Evolutionary conservation across 2,888 invertebrate genomes (phyloP), one percentile per base, ranked within the genome.

Genomic region (Acanthosoma haemorrhoidale): DNA sequence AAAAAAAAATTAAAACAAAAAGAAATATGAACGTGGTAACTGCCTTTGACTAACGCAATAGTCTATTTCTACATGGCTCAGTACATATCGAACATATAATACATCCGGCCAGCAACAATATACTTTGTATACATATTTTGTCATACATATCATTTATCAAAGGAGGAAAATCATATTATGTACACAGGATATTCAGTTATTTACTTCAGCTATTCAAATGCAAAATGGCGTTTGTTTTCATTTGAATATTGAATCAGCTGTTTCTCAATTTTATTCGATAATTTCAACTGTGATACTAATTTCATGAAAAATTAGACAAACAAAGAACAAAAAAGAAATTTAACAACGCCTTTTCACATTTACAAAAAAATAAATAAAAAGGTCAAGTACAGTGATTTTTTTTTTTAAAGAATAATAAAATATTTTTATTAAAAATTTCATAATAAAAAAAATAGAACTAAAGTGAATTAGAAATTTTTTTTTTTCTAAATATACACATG

Each of bases 401-500:
- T n/a, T n/a, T n/a, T n/a, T n/a, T n/a, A n/a, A n/a, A n/a, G n/a
- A n/a, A n/a, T n/a, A n/a, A n/a, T n/a, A n/a, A n/a, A n/a, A n/a
- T n/a, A n/a, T n/a, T n/a, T n/a, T n/a, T n/a, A n/a, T n/a, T n/a
- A n/a, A n/a, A n/a, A n/a, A n/a, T n/a, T n/a, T n/a, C n/a, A n/a
- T n/a, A n/a, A n/a, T n/a, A n/a, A n/a, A 41, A 18, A 41, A 39
- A 41, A 41, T 41, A 18, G 3, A 51, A 25, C 21, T 21, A n/a
- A 9, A 25, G 6, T n/a, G 51, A 29, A 51, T 25, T 13, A 51
- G 25, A 51, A 51, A 51, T 11, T n/a, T 51, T 25, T n/a, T n/a
- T n/a, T 51, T 51, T 51, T n/a, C 51, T 51, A 51, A 51, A 51
- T 51, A 51, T 51, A 51, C 51, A 51, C n/a, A 51, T n/a, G 51